These are phyloP conservation scores for Arctia plantaginis DNA, from an alignment of 2,888 invertebrate species.

Conservation along the genomic window DNA sequence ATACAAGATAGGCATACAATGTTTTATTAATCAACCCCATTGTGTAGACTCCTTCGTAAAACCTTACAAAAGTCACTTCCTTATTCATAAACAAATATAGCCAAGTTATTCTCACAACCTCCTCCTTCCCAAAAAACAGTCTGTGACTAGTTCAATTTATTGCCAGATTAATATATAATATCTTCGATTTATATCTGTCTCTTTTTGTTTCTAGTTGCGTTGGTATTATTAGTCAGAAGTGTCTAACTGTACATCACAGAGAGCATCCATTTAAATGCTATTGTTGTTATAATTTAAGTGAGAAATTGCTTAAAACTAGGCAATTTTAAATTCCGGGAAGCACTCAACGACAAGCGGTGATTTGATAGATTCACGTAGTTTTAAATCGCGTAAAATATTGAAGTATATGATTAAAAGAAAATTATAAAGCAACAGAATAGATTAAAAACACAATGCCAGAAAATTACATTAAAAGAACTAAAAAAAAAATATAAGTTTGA, in stretches of 20 bases:
- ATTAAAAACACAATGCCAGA: not conserved
- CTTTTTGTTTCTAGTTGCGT: slow-evolving; percentile 22
- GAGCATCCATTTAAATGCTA: slow-evolving; percentile 31
- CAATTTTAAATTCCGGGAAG: slow-evolving; percentile 7
- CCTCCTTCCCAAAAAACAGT: slow-evolving; percentile 35
- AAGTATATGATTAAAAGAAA: not conserved
- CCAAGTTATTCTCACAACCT: slow-evolving; percentile 32
- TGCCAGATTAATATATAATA: slow-evolving; percentile 39
- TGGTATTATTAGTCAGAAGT: slow-evolving; percentile 31
- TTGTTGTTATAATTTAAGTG: slow-evolving; percentile 23
- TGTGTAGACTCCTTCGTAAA: slow-evolving; percentile 57
- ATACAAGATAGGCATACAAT: slow-evolving; percentile 64
- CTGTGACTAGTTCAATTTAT: slow-evolving; percentile 27
- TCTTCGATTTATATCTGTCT: slow-evolving; percentile 25
- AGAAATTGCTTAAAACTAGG: slow-evolving; percentile 20
- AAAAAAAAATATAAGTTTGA: not conserved
- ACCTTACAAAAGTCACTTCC: slow-evolving; percentile 61
- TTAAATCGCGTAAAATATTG: not conserved
- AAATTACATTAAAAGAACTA: not conserved
- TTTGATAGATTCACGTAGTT: slow-evolving; percentile 1
- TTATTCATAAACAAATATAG: slow-evolving; percentile 61
- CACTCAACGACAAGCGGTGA: not conserved
- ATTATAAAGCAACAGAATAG: not conserved
- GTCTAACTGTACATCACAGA: slow-evolving; percentile 32
- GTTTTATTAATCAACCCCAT: slow-evolving; percentile 79